Base-by-base conservation (phyloP, 2,888 invertebrate species). In the Pycnomerus fuliginosus region DNA sequence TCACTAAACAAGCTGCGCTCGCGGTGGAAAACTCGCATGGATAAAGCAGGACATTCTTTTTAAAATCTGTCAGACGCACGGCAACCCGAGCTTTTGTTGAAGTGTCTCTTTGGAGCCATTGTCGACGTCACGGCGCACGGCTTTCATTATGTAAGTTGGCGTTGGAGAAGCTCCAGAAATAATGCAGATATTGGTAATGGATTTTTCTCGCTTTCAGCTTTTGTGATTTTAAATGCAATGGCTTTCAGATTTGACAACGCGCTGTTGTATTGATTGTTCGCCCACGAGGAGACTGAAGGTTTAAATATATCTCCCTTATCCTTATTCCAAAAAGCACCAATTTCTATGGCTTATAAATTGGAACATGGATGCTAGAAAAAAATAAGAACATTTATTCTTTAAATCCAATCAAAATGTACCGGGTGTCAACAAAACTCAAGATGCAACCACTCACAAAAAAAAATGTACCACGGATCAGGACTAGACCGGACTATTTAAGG, bases 111-210 rank as follows among this genome's bases (percentile, higher is more conserved):
- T 64, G 60, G 56, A 58, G 53, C 62, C 60, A 69, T 69, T 69
- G 68, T 69, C 46, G 62, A 62, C 65, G 64, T 63, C 62, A 65
- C 58, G 61, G 61, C 31, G 40, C 40, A 32, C 63, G 52, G 64
- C 63, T 67, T 69, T 70, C 70, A 70, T 70, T 70, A 69, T 68
- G 62, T 67, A 70, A 70, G 69, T 69, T 68, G 68, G 65, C 67
- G 62, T 61, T 63, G 64, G 64, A 66, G 66, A 60, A 67, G 62
- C 64, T 64, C 56, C 60, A 60, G 63, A 67, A 69, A 69, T 69
- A 69, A 70, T 69, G 69, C 69, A 69, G 69, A 69, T 68, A 69
- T 68, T 67, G 68, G 65, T 67, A 68, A 67, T 68, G 68, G 68
- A 67, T 68, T 69, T 68, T 65, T 61, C 60, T 52, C 55, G 63